phyloP scores from a whole-genome alignment of 2,113 vertebrate species.

The Nothobranchius kuhntae region DNA sequence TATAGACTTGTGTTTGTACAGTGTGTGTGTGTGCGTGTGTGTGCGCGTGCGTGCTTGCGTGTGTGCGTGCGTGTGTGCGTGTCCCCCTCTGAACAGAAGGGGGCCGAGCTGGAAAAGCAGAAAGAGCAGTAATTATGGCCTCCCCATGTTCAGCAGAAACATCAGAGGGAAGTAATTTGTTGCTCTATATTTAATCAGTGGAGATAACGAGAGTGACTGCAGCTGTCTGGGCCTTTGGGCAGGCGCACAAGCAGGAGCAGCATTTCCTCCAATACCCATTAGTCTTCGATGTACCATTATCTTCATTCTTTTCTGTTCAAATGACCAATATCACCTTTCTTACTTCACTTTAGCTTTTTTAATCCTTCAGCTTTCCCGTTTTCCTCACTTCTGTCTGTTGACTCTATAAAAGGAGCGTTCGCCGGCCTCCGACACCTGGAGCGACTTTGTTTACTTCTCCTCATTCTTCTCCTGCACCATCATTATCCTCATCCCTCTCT shows the following conservation, averaged over 20 bases:
- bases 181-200: slow-evolving; percentile 78
- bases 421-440: slow-evolving; percentile 10
- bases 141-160: slow-evolving; percentile 72
- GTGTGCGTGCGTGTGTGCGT: slow-evolving; percentile 5
- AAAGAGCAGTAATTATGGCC: slow-evolving; percentile 71
- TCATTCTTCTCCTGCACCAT: not conserved
- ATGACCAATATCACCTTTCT: slow-evolving; percentile 55
- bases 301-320: slow-evolving; percentile 57
- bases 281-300: slow-evolving; percentile 58
- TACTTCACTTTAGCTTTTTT: slow-evolving; percentile 17
- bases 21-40: no score
- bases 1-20: slow-evolving; percentile 26
- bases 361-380: not conserved
- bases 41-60: no score
- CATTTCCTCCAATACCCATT: slow-evolving; percentile 75
- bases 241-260: slow-evolving; percentile 52
- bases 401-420: slow-evolving; percentile 13
- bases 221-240: slow-evolving; percentile 65
- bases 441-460: not conserved
- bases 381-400: slow-evolving; percentile 20
- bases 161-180: slow-evolving; percentile 79
- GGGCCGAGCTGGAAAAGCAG: slow-evolving; percentile 56
- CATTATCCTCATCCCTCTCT: slow-evolving; percentile 22
- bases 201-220: slow-evolving; percentile 72
- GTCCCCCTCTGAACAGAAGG: slow-evolving; percentile 43